Percentiles rank a stretch among this genome's conserved stretches.
phyloP scores from a whole-genome alignment of 2,888 invertebrate genomes.

The Nomada flava region DNA sequence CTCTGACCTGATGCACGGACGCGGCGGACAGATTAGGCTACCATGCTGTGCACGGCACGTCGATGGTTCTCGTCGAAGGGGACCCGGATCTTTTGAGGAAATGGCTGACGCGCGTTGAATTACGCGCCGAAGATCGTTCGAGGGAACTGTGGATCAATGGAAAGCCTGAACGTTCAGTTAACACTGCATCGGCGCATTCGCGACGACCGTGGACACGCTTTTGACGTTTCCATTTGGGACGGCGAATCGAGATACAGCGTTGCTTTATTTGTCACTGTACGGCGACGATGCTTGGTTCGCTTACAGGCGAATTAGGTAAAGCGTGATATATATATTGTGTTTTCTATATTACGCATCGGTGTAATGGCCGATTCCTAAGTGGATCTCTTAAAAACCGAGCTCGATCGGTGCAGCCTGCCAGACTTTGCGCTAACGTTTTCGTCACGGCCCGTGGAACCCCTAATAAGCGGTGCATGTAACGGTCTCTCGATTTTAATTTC shows the following conservation, averaged over 20 bases:
- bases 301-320: neutral
- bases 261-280: constrained; percentile 5
- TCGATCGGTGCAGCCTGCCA: neutral
- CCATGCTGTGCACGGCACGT: constrained; percentile 12
- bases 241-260: constrained; percentile 34
- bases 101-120: constrained; percentile 29
- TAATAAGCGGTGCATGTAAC: constrained; percentile 27
- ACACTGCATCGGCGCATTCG: constrained; percentile 4
- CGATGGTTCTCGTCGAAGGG: constrained; percentile 30
- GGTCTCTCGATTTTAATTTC: constrained; percentile 29
- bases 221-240: constrained; percentile 17
- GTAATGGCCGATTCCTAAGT: neutral
- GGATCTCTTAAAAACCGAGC: neutral
- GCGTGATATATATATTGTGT: too few species aligned
- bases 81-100: constrained; percentile 6
- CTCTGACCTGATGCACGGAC: constrained; percentile 42
- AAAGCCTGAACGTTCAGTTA: constrained; percentile 20
- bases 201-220: neutral
- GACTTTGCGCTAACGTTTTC: constrained; percentile 3
- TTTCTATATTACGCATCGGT: neutral
- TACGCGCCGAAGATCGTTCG: constrained; percentile 15
- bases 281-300: neutral
- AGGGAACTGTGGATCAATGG: constrained; percentile 10
- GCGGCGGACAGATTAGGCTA: constrained; percentile 48
- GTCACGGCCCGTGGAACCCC: constrained; percentile 21